These are phyloP conservation scores for Asarcornis scutulata DNA, from an alignment of 2,113 vertebrate species.

Conservation along the genomic window DNA sequence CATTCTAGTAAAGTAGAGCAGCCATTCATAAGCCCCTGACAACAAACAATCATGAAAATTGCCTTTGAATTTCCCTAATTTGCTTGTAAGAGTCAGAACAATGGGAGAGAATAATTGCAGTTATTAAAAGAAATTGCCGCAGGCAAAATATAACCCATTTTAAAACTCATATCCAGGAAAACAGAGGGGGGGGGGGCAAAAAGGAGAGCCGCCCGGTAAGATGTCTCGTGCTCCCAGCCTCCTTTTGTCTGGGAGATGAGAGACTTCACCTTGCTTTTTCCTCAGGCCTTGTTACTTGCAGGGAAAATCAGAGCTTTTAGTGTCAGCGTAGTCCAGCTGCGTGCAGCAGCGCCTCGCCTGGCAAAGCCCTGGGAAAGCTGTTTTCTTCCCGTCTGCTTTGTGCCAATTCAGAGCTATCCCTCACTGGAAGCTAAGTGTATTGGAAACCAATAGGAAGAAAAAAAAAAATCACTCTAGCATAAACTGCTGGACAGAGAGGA, in stretches of 20 bases:
- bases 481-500: not conserved
- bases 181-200: conserved; percentile 6
- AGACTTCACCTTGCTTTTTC: conserved; percentile 43
- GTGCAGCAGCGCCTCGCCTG: not conserved
- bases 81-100: conserved; percentile 53
- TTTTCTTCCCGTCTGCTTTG: not conserved
- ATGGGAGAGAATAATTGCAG: conserved; percentile 58
- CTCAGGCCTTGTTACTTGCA: not conserved
- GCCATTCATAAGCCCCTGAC: conserved; percentile 48
- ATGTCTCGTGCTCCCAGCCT: not conserved
- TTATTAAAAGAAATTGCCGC: conserved; percentile 71
- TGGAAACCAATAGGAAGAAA: not conserved
- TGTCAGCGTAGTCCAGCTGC: not conserved
- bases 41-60: conserved; percentile 69
- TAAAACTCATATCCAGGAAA: conserved; percentile 46
- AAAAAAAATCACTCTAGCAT: not conserved
- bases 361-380: not conserved
- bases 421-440: not conserved
- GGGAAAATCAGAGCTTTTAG: conserved; percentile 13
- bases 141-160: conserved; percentile 61
- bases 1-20: conserved; percentile 18
- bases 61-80: conserved; percentile 69
- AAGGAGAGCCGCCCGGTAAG: not conserved
- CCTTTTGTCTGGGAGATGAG: conserved; percentile 33
- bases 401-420: not conserved